Percentiles rank a stretch among this genome's conserved stretches.
Conservation (phyloP, 2,113 vertebrate species). For the Daboia siamensis region DNA sequence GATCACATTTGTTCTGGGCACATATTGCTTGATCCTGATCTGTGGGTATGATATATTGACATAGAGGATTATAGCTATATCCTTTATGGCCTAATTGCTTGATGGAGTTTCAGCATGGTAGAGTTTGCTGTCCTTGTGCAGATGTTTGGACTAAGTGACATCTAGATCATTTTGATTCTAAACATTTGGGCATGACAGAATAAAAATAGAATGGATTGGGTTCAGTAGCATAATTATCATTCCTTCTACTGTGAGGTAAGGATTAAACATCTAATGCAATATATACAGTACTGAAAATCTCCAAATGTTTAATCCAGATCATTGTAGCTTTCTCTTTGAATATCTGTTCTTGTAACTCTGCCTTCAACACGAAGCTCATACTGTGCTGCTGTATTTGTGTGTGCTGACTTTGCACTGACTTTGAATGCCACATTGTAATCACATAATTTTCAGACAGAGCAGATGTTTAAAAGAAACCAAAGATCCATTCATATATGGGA, state of each 20-base stretch:
- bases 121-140: not conserved
- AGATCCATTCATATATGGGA: not conserved
- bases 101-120: not conserved
- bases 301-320: not conserved
- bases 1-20: not conserved
- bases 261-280: conserved; percentile 1
- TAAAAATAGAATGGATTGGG: not conserved
- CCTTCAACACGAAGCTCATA: not conserved
- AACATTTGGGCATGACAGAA: not conserved
- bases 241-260: not conserved
- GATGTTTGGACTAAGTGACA: conserved; percentile 2
- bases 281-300: not conserved
- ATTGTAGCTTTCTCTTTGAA: not conserved
- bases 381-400: not conserved
- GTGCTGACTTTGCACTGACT: not conserved
- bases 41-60: not conserved
- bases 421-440: not conserved
- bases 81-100: not conserved
- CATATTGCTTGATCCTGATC: not conserved
- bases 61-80: not conserved
- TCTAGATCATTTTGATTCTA: not conserved
- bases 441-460: not conserved
- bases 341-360: not conserved
- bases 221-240: conserved; percentile 6
- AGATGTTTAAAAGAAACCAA: not conserved